phyloP scores from a whole-genome alignment of 2,888 invertebrate species.

The Bhutanitis thaidina region DNA sequence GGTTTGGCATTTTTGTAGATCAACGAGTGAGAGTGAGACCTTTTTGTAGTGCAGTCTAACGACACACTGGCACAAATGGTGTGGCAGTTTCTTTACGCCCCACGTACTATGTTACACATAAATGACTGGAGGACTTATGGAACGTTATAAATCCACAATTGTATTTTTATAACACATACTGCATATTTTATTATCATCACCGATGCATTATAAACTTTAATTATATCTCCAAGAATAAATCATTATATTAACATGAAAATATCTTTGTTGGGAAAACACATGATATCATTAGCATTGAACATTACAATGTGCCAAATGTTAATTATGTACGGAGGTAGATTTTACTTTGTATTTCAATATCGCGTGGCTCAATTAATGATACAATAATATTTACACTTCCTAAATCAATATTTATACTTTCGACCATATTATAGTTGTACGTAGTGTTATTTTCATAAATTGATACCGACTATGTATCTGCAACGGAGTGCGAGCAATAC shows the following conservation, averaged over 20 bases:
- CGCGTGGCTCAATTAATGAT: constrained; percentile 2
- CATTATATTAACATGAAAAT: background rate
- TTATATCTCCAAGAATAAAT: no score
- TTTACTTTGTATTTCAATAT: background rate
- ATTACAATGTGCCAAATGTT: constrained; percentile 6
- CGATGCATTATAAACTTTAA: no score
- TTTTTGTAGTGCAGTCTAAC: no score
- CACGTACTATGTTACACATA: no score
- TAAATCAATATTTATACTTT: background rate
- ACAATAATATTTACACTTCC: constrained; percentile 1
- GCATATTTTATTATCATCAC: no score
- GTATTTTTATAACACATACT: no score
- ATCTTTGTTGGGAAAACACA: background rate
- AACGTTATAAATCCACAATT: no score
- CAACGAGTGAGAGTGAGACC: no score
- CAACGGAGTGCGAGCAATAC: background rate
- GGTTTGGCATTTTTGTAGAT: no score
- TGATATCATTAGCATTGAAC: background rate
- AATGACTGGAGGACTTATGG: no score
- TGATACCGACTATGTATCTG: background rate
- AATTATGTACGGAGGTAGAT: background rate
- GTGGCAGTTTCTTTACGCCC: no score
- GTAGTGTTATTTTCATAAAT: background rate
- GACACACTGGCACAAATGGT: no score
- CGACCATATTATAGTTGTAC: background rate